A percentile compares a stretch with the other conserved stretches of the same genome.
Evolutionary conservation across 2,888 invertebrate species (phyloP).

Genomic region (Pristionchus exspectatus): DNA sequence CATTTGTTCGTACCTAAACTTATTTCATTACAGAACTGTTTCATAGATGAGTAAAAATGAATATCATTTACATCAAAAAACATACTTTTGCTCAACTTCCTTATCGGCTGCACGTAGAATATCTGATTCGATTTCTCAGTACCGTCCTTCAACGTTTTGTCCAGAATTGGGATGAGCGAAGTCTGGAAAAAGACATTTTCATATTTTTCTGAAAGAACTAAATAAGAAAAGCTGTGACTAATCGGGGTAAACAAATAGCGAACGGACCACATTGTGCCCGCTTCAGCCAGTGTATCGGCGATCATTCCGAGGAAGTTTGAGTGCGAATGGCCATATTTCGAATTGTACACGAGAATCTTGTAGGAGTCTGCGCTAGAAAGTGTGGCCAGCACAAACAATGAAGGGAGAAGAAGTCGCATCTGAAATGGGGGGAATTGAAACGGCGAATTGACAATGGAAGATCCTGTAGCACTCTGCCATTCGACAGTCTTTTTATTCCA

Average conservation of each 20-base stretch:
- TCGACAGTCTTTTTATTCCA: not conserved
- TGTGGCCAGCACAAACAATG: not conserved
- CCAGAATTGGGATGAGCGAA: slow-evolving; percentile 1
- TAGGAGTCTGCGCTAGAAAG: not conserved
- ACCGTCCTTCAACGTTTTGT: not conserved
- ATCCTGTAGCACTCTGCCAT: not conserved
- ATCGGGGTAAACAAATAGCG: not conserved
- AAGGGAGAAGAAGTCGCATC: not conserved
- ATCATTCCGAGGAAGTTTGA: slow-evolving; percentile 40
- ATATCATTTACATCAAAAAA: not conserved
- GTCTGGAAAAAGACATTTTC: not conserved
- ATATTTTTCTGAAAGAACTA: not conserved
- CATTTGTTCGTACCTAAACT: slow-evolving; percentile 15
- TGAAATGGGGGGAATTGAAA: not conserved
- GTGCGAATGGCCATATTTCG: slow-evolving; percentile 14
- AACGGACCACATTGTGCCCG: not conserved
- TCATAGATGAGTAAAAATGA: not conserved
- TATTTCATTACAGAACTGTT: not conserved
- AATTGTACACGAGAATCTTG: slow-evolving; percentile 36
- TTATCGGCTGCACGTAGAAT: not conserved
- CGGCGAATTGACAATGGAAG: not conserved
- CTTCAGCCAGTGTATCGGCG: slow-evolving; percentile 13
- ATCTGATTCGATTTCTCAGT: slow-evolving; percentile 18
- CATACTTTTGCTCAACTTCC: not conserved
- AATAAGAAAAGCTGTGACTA: not conserved